Evolutionary conservation across 2,113 vertebrate species (phyloP).

Genomic region (Paramisgurnus dabryanus): DNA sequence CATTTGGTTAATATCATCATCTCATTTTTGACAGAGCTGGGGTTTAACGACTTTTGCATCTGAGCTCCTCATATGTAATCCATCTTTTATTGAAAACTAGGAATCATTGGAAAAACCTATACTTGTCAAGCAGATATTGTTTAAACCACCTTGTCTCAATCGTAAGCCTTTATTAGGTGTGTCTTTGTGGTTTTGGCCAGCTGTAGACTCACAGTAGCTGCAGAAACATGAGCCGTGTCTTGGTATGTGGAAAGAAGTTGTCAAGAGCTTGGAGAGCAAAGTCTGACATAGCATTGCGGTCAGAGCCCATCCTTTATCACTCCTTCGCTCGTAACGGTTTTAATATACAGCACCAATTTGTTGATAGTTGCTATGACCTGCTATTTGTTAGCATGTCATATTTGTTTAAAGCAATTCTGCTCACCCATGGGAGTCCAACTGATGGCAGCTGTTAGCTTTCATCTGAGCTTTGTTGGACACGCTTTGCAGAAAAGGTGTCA

Average conservation of each 20-base stretch:
- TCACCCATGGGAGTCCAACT: constrained; percentile 35
- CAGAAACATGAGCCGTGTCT: constrained; percentile 26
- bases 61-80: no score
- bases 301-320: not conserved
- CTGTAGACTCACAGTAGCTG: constrained; percentile 13
- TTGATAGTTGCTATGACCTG: constrained; percentile 38
- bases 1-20: no score
- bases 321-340: constrained; percentile 27
- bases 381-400: constrained; percentile 26
- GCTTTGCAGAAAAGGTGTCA: constrained; percentile 25
- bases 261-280: not conserved
- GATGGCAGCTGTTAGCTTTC: constrained; percentile 54
- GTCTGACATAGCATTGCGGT: not conserved
- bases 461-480: constrained; percentile 37
- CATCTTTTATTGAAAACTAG: no score
- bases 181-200: not conserved
- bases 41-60: no score
- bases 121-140: not conserved
- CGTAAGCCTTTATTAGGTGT: not conserved
- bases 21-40: no score
- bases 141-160: not conserved
- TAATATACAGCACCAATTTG: constrained; percentile 29
- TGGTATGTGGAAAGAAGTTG: not conserved
- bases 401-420: constrained; percentile 32
- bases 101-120: not conserved